phyloP scores from a whole-genome alignment of 2,113 vertebrate genomes.

The Crocuta crocuta region DNA sequence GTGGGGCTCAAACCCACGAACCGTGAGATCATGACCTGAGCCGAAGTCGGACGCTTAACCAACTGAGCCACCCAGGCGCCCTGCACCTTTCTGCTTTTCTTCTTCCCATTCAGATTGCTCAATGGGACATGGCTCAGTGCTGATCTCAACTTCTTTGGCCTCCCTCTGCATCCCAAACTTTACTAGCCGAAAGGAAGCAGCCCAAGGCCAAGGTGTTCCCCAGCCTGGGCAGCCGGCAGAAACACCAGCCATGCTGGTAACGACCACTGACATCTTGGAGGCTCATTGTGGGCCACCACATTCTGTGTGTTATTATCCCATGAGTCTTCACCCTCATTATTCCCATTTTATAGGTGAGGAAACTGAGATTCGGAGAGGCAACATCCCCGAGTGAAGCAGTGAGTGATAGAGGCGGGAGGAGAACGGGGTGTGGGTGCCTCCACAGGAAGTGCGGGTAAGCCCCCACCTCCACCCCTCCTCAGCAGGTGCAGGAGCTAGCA shows the following conservation, averaged over 20 bases:
- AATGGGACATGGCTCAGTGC: background rate
- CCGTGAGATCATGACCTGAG: too few relatives aligned
- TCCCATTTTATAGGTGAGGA: background rate
- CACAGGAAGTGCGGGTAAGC: background rate
- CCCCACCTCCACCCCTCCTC: too few relatives aligned
- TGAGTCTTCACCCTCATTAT: background rate
- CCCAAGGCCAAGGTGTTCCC: background rate
- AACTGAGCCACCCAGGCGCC: too few relatives aligned
- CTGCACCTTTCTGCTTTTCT: background rate
- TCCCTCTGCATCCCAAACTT: background rate
- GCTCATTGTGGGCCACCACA: background rate
- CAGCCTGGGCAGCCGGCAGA: background rate
- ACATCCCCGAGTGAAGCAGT: background rate
- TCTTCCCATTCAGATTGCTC: background rate
- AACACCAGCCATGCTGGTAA: rapidly evolving
- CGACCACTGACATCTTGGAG: background rate
- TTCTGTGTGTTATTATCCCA: background rate
- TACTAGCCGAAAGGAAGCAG: background rate
- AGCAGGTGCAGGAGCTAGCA: background rate
- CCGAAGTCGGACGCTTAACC: too few relatives aligned
- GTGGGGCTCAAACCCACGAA: too few relatives aligned
- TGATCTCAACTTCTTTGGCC: background rate
- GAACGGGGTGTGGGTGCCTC: background rate
- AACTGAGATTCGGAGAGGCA: background rate
- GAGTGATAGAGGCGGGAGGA: background rate